phyloP scores from a whole-genome alignment of 2,888 invertebrate genomes.

The Doris montereyensis region DNA sequence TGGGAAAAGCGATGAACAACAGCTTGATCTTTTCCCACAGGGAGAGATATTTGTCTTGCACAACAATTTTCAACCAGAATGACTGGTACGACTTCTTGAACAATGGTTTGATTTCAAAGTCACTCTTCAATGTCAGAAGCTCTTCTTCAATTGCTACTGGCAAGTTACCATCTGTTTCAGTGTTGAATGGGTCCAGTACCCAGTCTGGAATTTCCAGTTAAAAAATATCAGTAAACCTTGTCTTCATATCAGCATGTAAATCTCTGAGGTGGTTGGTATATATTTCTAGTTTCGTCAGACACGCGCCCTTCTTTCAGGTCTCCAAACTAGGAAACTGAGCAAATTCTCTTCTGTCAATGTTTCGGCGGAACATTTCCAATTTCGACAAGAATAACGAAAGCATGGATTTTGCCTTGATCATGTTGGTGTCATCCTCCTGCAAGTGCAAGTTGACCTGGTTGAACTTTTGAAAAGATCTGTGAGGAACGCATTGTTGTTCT shows the following conservation, averaged over 20 bases:
- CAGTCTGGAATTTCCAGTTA: neutral
- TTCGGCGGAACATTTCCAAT: neutral
- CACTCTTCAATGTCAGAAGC: neutral
- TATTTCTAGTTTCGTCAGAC: neutral
- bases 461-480: neutral
- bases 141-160: neutral
- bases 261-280: neutral
- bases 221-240: neutral
- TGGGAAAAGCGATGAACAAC: neutral
- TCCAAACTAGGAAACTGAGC: neutral
- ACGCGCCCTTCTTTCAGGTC: neutral
- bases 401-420: neutral
- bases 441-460: neutral
- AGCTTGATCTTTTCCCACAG: neutral
- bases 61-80: no score
- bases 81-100: neutral
- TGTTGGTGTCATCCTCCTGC: neutral
- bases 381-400: neutral
- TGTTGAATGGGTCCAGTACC: neutral
- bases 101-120: neutral
- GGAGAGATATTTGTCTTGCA: neutral
- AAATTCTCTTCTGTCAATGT: neutral
- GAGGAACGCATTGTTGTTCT: neutral
- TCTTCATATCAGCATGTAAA: neutral
- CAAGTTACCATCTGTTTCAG: neutral